Conservation (phyloP, 1,140 invertebrate genomes). For the Nilaparvata lugens region DNA sequence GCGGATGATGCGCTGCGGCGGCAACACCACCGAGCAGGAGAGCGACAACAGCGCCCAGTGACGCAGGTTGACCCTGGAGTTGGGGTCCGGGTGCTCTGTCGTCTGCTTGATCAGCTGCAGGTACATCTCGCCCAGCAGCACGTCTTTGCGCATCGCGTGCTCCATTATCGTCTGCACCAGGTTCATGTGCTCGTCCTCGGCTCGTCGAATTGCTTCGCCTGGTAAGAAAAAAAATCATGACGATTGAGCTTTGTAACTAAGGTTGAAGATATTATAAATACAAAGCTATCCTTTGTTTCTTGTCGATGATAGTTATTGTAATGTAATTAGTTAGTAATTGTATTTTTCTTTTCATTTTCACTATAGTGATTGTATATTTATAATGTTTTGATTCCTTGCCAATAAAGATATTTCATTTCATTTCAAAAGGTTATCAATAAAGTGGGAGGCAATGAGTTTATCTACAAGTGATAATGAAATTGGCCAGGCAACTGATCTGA, state of each 20-base stretch:
- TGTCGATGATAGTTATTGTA: too few relatives aligned
- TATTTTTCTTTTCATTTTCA: too few relatives aligned
- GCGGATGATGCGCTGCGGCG: conserved; percentile 45
- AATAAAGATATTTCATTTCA: too few relatives aligned
- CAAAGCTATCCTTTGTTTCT: too few relatives aligned
- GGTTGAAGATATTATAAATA: conserved; percentile 3
- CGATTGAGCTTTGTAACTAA: neutral
- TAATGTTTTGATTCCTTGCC: too few relatives aligned
- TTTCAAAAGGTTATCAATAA: too few relatives aligned
- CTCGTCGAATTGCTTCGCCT: conserved; percentile 46
- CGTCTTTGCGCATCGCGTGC: conserved; percentile 80
- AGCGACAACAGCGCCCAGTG: conserved; percentile 90
- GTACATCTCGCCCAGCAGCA: conserved; percentile 81
- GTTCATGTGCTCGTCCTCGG: conserved; percentile 79
- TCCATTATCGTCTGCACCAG: conserved; percentile 84
- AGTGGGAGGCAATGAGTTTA: too few relatives aligned
- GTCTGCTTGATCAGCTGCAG: conserved; percentile 91
- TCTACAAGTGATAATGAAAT: too few relatives aligned
- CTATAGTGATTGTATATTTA: too few relatives aligned
- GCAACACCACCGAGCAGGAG: conserved; percentile 78
- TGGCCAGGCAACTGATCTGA: too few relatives aligned
- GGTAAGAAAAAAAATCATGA: neutral
- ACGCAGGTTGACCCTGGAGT: conserved; percentile 73
- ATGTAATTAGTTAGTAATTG: too few relatives aligned
- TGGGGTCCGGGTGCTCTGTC: conserved; percentile 85